Evolutionary conservation across 2,888 invertebrate genomes (phyloP), one percentile per base, ranked within the genome.

Genomic region (Psylliodes chrysocephalus): DNA sequence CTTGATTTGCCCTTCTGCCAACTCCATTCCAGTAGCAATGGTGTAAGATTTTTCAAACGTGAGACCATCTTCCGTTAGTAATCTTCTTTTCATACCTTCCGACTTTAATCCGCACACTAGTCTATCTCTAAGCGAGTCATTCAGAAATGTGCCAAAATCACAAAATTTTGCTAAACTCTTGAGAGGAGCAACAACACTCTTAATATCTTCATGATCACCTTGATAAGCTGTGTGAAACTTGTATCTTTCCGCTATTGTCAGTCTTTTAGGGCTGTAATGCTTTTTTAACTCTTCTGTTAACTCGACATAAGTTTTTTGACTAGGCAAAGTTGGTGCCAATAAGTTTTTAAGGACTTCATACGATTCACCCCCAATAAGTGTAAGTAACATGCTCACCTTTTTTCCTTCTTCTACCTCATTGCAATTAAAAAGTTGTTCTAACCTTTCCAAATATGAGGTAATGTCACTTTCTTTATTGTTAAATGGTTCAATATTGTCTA

Each of bases 211-310:
- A 8, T 14, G 14, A 0, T 46, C 10, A 44, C 70, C 64, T 63
- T 75, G 74, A 18, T 62, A 19, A 8, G 69, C 52, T 46, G 68
- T 67, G 55, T 71, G 69, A 60, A 76, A 75, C 53, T 67, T 69
- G 51, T 70, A 76, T 8, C 72, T 25, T 62, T 77, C 74, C 0
- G 71, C 64, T 10, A 75, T 73, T 1, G 65, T 59, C 30, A 71
- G 62, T 12, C 60, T 64, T 60, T 68, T 66, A n/a, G 71, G 72
- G 12, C 40, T 46, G 59, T 59, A 73, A 33, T 69, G 70, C 6
- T 62, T 22, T 12, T 38, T 19, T 51, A 74, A 57, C 1, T 33
- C 56, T 12, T 44, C 49, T 40, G 60, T 63, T 51, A 74, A 42
- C 25, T 65, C 57, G 14, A 40, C 53, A 54, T 65, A 71, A 1